Evolutionary conservation across 2,888 invertebrate species (phyloP).

Genomic region (Drosophila anomelani): DNA sequence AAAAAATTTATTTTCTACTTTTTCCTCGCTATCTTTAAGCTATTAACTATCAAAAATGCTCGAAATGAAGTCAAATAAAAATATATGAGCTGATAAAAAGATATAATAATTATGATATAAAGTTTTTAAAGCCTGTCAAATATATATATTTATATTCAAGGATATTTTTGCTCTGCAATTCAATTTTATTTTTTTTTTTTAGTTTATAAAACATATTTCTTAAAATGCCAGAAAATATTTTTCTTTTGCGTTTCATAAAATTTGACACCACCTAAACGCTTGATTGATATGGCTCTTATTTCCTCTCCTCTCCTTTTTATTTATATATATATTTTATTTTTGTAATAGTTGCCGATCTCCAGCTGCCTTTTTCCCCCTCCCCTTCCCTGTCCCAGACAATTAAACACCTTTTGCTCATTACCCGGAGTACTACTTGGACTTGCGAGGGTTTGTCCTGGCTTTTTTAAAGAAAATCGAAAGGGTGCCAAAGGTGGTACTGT

Average conservation of each 20-base stretch:
- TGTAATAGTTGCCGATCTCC: conserved; percentile 5
- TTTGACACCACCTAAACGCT: neutral
- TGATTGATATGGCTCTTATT: neutral
- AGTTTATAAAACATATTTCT: too few relatives aligned
- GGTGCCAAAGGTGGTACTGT: conserved; percentile 8
- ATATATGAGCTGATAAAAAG: too few relatives aligned
- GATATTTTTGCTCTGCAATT: too few relatives aligned
- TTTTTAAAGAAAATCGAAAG: neutral
- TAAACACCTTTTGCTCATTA: conserved; percentile 78
- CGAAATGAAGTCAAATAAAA: too few relatives aligned
- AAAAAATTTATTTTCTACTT: too few relatives aligned
- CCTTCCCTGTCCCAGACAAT: conserved; percentile 52
- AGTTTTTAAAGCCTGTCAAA: too few relatives aligned
- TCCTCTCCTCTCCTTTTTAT: too few relatives aligned
- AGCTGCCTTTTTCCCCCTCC: conserved; percentile 14
- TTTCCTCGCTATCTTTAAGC: too few relatives aligned
- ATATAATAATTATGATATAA: too few relatives aligned
- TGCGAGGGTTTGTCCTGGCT: conserved; percentile 48
- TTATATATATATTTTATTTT: neutral
- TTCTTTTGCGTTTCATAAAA: conserved; percentile 1
- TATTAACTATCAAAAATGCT: too few relatives aligned
- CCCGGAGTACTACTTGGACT: conserved; percentile 1
- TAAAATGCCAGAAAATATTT: neutral
- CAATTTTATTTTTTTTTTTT: too few relatives aligned
- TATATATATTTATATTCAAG: too few relatives aligned